Evolutionary conservation across 1,140 invertebrate species (phyloP).

Genomic region (Saxidomus purpurata): DNA sequence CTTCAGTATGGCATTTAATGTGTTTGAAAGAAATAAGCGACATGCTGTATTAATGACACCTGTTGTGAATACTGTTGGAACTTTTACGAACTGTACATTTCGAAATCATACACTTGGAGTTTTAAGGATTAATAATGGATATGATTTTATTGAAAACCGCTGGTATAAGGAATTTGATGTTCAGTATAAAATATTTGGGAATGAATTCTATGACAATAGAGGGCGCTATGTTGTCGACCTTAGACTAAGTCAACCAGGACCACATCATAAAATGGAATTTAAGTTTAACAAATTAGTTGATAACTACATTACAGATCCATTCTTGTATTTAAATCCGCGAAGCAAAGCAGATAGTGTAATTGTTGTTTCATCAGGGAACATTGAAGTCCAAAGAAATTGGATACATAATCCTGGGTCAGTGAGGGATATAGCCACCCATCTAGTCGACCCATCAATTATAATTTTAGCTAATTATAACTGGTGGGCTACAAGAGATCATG

Average conservation of each 20-base stretch:
- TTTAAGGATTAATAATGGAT: constrained; percentile 95
- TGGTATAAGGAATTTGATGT: constrained; percentile 85
- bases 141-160: constrained; percentile 86
- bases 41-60: constrained; percentile 84
- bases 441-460: constrained; percentile 96
- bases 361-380: constrained; percentile 94
- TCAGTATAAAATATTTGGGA: constrained; percentile 92
- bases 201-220: constrained; percentile 95
- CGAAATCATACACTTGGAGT: constrained; percentile 93
- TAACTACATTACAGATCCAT: constrained; percentile 96
- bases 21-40: constrained; percentile 81
- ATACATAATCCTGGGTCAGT: constrained; percentile 95
- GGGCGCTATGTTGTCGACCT: constrained; percentile 96
- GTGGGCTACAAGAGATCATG: constrained; percentile 90
- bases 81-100: constrained; percentile 92
- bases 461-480: constrained; percentile 98
- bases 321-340: constrained; percentile 90
- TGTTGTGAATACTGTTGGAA: constrained; percentile 84
- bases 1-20: constrained; percentile 84
- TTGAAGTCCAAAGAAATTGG: constrained; percentile 96
- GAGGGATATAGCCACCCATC: constrained; percentile 97
- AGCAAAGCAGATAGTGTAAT: constrained; percentile 95
- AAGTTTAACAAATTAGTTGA: constrained; percentile 95
- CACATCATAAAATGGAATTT: constrained; percentile 93
- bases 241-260: constrained; percentile 94